These are phyloP conservation scores for Mormyrus lacerda DNA, from an alignment of 2,113 vertebrate species.

Conservation along the genomic window DNA sequence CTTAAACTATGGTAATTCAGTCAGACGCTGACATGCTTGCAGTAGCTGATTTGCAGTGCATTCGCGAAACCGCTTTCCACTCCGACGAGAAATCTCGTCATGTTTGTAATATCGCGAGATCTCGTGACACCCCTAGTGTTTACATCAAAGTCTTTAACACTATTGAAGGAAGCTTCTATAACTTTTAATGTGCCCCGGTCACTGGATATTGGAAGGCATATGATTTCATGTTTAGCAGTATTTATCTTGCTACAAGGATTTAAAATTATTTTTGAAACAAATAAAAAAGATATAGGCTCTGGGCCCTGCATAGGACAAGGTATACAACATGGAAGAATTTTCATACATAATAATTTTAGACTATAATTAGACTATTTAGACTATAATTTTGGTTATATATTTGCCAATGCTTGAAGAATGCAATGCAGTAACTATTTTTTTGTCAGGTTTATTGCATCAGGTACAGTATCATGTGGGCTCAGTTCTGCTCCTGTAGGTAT, in stretches of 20 bases:
- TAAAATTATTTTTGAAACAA: background rate
- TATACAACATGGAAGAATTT: background rate
- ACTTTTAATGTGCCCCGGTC: background rate
- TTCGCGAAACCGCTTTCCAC: background rate
- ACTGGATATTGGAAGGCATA: background rate
- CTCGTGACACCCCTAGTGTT: background rate
- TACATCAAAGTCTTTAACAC: background rate
- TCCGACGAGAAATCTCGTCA: background rate
- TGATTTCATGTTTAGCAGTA: background rate
- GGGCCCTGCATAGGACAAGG: background rate
- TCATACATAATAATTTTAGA: background rate
- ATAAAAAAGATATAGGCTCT: background rate
- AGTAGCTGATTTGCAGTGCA: no score
- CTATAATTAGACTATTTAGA: no score
- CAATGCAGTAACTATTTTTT: background rate
- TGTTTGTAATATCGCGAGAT: no score
- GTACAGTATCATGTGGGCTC: background rate
- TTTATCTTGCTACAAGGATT: background rate
- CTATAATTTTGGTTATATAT: no score
- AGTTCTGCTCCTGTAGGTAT: background rate
- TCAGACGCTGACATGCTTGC: no score
- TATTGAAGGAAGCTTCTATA: background rate
- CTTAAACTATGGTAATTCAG: no score
- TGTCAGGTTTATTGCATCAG: background rate
- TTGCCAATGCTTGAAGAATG: background rate